Evolutionary conservation across 2,113 vertebrate species (phyloP), one percentile per base, ranked within the genome.

Genomic region (Macrotis lagotis): DNA sequence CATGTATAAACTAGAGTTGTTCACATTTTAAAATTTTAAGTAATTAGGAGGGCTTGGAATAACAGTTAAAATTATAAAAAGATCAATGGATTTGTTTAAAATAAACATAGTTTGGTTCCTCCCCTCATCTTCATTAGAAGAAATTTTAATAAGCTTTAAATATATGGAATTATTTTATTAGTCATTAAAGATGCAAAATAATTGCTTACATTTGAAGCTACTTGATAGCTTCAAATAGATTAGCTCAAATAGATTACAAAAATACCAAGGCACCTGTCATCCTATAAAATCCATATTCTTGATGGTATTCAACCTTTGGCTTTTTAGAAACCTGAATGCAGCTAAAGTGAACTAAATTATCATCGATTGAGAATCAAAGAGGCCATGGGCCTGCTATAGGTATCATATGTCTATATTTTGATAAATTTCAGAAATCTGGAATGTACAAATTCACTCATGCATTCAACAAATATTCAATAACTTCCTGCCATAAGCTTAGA

Each of bases 161-260:
- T 95, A 92, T 89, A 92, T 93, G 51, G 91, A n/a, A 88, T 95
- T 50, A 94, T 96, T 96, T 96, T 96, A 96, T 96, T 97, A 94
- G 66, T 90, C 96, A 96, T 97, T 98, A 97, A 83, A 92, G 53
- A 11, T 88, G 88, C 94, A 90, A 93, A 97, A 93, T 52, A 1
- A 93, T 96, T 96, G 16, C 51, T 94, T 95, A 37, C 25, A 31
- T 94, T 49, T 94, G 59, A 74, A 48, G 66, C 74, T n/a, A 92
- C 91, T 96, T 94, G 94, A 51, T 98, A 90, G 48, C 96, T 96
- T 94, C 94, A 95, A 94, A 94, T 95, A 93, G 74, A 97, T 94
- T n/a, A n/a, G n/a, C n/a, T 96, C 88, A 96, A 96, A 96, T 98
- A 97, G 25, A 90, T 51, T 50, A 48, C 74, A 51, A 94, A 96